Base-by-base conservation (phyloP, 2,888 invertebrate genomes). In the Mesorhabditis belari region DNA sequence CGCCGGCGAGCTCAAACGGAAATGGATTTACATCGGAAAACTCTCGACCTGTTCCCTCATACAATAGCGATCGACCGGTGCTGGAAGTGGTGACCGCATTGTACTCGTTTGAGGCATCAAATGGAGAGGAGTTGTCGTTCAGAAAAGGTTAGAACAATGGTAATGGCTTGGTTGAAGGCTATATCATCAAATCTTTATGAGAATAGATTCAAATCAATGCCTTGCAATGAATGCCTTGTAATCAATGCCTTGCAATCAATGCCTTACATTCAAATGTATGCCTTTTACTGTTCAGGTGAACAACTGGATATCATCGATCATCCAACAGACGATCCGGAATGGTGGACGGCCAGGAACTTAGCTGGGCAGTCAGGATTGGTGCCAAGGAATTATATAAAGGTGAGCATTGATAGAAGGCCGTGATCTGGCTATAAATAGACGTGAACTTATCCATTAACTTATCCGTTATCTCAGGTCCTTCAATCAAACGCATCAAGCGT, bases 291-390 rank as follows among this genome's bases (percentile, higher is more conserved):
- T n/a, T 12, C 57, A 70, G 69, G 74, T 19, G 96, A 98, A 84
- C 87, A 91, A 57, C 85, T 98, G 73, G 94, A 95, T 84, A 92
- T 98, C 75, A 86, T 98, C 68, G 95, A 95, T 85, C 88, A 94
- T 81, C 95, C 96, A 6, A 88, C 90, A 5, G 90, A 92, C 66
- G 98, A 98, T 86, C 96, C 98, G 6, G 96, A 98, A 85, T 98
- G 98, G 98, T 92, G 89, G 86, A 90, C 90, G 81, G 96, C 96
- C 60, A 86, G 93, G 55, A 96, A 96, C 85, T 87, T 88, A 60
- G 88, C 89, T 82, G 95, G 95, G 5, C 90, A 90, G 83, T 87
- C 90, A 66, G 96, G 96, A 59, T 87, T 98, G 76, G 94, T 98
- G 79, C 98, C 96, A 49, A 86, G 75, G n/a, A 85, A 84, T 71